Evolutionary conservation across 2,888 invertebrate genomes (phyloP).

Genomic region (Mayetiola destructor): DNA sequence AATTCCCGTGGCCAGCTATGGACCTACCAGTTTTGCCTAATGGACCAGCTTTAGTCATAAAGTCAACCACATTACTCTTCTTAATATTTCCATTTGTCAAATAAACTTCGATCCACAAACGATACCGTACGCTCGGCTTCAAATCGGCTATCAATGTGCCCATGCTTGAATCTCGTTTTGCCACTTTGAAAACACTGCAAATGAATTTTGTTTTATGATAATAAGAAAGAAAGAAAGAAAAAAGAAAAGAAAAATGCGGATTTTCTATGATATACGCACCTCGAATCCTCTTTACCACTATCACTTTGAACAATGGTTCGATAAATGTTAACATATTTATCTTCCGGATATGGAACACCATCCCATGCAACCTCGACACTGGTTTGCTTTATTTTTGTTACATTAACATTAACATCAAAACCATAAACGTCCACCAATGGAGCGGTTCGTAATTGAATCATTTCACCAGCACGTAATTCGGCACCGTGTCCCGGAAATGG

Average conservation of each 20-base stretch:
- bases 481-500: slow-evolving; percentile 68
- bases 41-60: slow-evolving; percentile 64
- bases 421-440: slow-evolving; percentile 62
- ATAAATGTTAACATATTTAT: slow-evolving; percentile 80
- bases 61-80: slow-evolving; percentile 78
- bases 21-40: slow-evolving; percentile 33
- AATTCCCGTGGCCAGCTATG: too few relatives aligned
- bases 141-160: slow-evolving; percentile 51
- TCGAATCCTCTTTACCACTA: slow-evolving; percentile 52
- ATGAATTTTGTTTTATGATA: neutral
- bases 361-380: slow-evolving; percentile 68
- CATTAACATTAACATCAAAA: slow-evolving; percentile 64
- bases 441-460: slow-evolving; percentile 54
- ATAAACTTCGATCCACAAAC: slow-evolving; percentile 79
- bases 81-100: slow-evolving; percentile 79
- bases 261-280: slow-evolving; percentile 25
- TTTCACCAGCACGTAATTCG: slow-evolving; percentile 57
- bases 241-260: slow-evolving; percentile 24
- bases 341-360: slow-evolving; percentile 76
- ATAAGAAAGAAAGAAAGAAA: slow-evolving; percentile 28
- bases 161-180: slow-evolving; percentile 54
- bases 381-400: slow-evolving; percentile 57
- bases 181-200: slow-evolving; percentile 53
- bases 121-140: slow-evolving; percentile 66
- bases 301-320: slow-evolving; percentile 69